Evolutionary conservation across 2,797 vertebrate genomes (phyloP).

Genomic region (Catostomus latipinnis): DNA sequence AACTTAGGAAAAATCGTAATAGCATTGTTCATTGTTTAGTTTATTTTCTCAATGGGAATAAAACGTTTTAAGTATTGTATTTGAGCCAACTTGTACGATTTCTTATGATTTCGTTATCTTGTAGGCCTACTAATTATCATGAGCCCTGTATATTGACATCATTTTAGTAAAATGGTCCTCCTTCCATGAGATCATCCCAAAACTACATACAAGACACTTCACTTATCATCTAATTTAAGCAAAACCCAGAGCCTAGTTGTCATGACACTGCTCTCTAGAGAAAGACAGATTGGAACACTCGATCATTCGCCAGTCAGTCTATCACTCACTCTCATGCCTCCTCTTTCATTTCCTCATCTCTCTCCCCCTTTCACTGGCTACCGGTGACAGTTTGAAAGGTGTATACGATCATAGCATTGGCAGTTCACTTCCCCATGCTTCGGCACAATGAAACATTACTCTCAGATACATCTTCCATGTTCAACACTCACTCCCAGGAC

Average conservation of each 20-base stretch:
- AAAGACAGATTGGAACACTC: conserved; percentile 56
- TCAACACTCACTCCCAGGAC: conserved; percentile 63
- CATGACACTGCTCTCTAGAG: conserved; percentile 26
- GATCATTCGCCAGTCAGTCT: conserved; percentile 35
- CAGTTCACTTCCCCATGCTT: conserved; percentile 61
- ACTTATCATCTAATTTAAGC: conserved; percentile 34
- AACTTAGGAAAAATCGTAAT: no score
- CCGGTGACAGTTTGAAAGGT: conserved; percentile 71
- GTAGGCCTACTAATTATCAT: no score
- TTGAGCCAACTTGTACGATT: no score
- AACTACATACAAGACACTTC: background rate
- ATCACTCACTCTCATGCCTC: conserved; percentile 43
- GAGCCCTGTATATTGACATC: background rate
- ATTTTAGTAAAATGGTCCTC: background rate
- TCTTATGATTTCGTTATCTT: no score
- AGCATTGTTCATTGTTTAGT: no score
- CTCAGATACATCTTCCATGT: conserved; percentile 81
- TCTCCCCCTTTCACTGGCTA: conserved; percentile 41
- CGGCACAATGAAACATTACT: conserved; percentile 70
- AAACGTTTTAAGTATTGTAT: no score
- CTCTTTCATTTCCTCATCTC: conserved; percentile 54
- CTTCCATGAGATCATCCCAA: background rate
- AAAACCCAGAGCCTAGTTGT: conserved; percentile 11
- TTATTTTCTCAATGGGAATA: no score
- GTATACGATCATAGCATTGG: conserved; percentile 63